Base-by-base conservation (phyloP, 2,113 vertebrate genomes). In the Stercorarius parasiticus region DNA sequence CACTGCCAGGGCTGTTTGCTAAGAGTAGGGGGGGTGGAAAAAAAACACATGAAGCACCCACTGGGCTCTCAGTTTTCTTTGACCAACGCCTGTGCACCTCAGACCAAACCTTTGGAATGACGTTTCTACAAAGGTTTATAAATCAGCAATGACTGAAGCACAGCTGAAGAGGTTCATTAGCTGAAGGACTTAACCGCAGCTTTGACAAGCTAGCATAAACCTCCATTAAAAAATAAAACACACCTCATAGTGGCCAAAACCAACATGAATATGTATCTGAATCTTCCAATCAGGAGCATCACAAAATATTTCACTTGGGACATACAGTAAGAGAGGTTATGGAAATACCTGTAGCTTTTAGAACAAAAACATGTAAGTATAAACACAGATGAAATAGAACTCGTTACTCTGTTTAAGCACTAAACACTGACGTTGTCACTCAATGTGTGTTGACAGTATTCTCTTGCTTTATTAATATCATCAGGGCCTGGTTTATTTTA, bases 391-490 rank as follows among this genome's bases (percentile, higher is more conserved):
- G 96, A 97, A 96, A 97, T 97, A 97, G 98, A 96, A 96, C 92
- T 97, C 98, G 96, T 97, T 96, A 95, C 97, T 98, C 98, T 95
- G 97, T 98, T 97, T 97, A 97, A 97, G 97, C 98, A 98, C 98
- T 98, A 97, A 97, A 97, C 97, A 96, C 95, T 67, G 97, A 97
- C 56, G 93, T 98, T 62, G 97, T 98, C 97, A 97, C 97, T 98
- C 97, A 97, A 97, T 98, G 98, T 98, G 97, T 97, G 96, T 98
- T 97, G 96, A 97, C 97, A 98, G 97, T 98, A 98, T 98, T 98
- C 88, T 97, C 97, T 98, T 97, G 94, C 97, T 98, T 98, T 98
- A 97, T 98, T 97, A 97, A 98, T 97, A 98, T 98, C 97, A 98
- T 98, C 97, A 95, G 97, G 97, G 97, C 95, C 97, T 98, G 96